Evolutionary conservation across 2,888 invertebrate species (phyloP).

Genomic region (Pristionchus japonicus): DNA sequence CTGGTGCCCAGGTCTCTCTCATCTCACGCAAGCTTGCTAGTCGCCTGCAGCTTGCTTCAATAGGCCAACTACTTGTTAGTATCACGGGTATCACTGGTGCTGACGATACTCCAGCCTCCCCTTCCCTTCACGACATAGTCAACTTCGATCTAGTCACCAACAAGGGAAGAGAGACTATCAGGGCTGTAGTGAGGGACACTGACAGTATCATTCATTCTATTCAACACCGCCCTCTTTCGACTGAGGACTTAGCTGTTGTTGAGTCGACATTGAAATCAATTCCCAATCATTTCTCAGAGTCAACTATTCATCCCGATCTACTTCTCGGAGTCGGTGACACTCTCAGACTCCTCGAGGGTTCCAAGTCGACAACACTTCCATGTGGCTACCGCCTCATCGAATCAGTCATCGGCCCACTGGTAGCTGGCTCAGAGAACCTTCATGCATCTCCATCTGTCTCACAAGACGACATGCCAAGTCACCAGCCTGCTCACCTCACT

Average conservation of each 20-base stretch:
- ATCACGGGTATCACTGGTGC: neutral
- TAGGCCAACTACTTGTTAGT: neutral
- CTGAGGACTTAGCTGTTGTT: neutral
- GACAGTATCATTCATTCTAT: neutral
- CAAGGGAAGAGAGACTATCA: neutral
- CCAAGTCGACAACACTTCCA: neutral
- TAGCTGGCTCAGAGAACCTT: too few species aligned
- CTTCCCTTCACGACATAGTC: neutral
- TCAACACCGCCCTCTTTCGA: neutral
- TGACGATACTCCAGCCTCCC: neutral
- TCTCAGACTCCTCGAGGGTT: neutral
- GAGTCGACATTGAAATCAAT: neutral
- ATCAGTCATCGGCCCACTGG: neutral
- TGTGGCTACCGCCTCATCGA: neutral
- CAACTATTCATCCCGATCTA: neutral
- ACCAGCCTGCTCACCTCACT: too few species aligned
- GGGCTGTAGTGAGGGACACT: neutral
- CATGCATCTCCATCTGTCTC: too few species aligned
- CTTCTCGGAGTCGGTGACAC: neutral
- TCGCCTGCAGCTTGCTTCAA: neutral
- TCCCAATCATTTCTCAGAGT: neutral
- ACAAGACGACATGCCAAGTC: too few species aligned
- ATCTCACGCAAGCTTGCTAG: too few species aligned
- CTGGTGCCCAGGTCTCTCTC: too few species aligned
- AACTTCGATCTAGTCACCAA: neutral